These are phyloP conservation scores for Spodoptera frugiperda DNA, from an alignment of 1,140 invertebrate species.

Conservation along the genomic window DNA sequence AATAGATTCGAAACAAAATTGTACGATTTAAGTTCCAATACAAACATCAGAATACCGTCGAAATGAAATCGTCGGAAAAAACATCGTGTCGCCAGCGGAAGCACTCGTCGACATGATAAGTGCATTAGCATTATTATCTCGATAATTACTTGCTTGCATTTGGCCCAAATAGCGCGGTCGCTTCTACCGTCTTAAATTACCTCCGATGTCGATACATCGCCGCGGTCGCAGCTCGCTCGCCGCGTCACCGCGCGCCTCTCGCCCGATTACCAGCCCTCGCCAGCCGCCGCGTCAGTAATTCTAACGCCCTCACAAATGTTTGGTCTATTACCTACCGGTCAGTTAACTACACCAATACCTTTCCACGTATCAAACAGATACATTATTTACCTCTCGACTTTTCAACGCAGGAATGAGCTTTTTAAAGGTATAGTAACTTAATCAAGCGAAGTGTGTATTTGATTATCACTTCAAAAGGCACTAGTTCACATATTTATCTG, in stretches of 20 bases:
- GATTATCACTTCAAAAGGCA: constrained; percentile 68
- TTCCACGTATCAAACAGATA: constrained; percentile 60
- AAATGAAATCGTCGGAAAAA: constrained; percentile 69
- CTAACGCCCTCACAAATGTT: constrained; percentile 68
- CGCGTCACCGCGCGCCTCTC: constrained; percentile 37
- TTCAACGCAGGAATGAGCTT: constrained; percentile 68
- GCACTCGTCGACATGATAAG: constrained; percentile 84
- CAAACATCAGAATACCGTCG: constrained; percentile 46
- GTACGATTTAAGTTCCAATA: constrained; percentile 28
- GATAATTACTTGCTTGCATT: constrained; percentile 85
- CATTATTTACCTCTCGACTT: constrained; percentile 68
- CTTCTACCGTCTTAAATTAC: constrained; percentile 78
- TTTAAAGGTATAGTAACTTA: constrained; percentile 73
- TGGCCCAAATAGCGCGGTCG: constrained; percentile 79
- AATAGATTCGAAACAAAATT: constrained; percentile 31
- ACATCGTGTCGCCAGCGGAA: constrained; percentile 70
- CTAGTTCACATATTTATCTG: constrained; percentile 32
- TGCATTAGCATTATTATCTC: constrained; percentile 86
- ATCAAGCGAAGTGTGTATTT: constrained; percentile 72
- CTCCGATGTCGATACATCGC: constrained; percentile 64
- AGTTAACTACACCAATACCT: constrained; percentile 62
- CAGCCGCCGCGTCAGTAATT: constrained; percentile 46
- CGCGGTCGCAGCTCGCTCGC: constrained; percentile 41
- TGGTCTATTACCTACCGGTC: constrained; percentile 75
- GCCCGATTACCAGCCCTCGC: constrained; percentile 50